phyloP scores from a whole-genome alignment of 2,113 vertebrate genomes.

The Poecilia latipinna region DNA sequence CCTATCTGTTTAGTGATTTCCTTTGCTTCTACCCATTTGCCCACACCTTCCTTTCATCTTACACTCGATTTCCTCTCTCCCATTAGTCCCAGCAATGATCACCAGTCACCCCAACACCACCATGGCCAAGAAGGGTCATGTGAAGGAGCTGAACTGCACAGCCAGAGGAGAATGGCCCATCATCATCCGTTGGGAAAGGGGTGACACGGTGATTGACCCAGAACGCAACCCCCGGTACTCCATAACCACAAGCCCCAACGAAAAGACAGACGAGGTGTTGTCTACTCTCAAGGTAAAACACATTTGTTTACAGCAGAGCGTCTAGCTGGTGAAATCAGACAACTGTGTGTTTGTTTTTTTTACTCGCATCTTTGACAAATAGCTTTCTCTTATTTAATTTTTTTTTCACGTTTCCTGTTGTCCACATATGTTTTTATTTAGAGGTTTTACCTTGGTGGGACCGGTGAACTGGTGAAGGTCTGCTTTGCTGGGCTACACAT shows the following conservation, averaged over 20 bases:
- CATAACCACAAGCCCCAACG: conserved; percentile 93
- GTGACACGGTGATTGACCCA: conserved; percentile 95
- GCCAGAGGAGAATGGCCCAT: conserved; percentile 95
- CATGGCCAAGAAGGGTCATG: conserved; percentile 96
- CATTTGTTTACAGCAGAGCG: conserved; percentile 2
- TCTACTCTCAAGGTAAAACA: conserved; percentile 92
- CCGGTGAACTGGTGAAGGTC: background rate
- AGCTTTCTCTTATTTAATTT: conserved; percentile 3
- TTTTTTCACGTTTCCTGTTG: background rate
- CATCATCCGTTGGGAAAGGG: conserved; percentile 99
- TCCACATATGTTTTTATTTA: background rate
- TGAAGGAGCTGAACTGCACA: conserved; percentile 97
- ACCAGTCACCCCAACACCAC: conserved; percentile 99
- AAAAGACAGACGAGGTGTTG: conserved; percentile 94
- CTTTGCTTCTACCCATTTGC: conserved; percentile 16
- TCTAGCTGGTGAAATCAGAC: conserved; percentile 33
- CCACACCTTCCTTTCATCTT: conserved; percentile 29
- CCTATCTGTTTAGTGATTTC: conserved; percentile 35
- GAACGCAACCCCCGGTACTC: conserved; percentile 93
- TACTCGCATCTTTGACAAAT: conserved; percentile 15
- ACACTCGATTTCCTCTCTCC: conserved; percentile 33
- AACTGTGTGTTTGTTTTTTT: conserved; percentile 6
- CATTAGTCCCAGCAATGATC: conserved; percentile 95
- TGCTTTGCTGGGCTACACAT: too few species aligned
- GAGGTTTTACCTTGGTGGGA: background rate